A percentile compares a stretch with the other conserved stretches of the same genome.
These are phyloP conservation scores for Poecile montanus DNA, from an alignment of 2,797 vertebrate species.

Conservation along the genomic window DNA sequence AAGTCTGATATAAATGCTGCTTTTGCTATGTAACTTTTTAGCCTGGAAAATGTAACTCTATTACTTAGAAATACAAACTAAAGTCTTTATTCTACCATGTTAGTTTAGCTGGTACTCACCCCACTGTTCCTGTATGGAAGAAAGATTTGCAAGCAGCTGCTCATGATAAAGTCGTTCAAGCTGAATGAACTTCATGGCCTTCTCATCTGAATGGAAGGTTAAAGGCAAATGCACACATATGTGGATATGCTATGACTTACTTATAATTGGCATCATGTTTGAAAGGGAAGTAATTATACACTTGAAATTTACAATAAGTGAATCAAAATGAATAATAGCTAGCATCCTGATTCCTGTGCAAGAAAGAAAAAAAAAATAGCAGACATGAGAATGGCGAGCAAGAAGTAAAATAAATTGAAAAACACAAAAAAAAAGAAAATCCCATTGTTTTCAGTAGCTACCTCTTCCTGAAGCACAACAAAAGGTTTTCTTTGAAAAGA, in stretches of 20 bases:
- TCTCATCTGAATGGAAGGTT: conserved; percentile 82
- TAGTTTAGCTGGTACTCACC: conserved; percentile 77
- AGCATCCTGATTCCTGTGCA: not conserved
- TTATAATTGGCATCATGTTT: not conserved
- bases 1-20: not conserved
- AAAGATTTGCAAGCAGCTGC: conserved; percentile 90
- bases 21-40: conserved; percentile 1
- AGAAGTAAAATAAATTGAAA: not conserved
- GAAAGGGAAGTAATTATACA: not conserved
- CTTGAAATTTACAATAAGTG: not conserved
- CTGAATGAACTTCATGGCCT: conserved; percentile 90
- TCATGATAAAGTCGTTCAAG: conserved; percentile 93
- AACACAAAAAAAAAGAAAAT: not conserved
- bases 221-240: conserved; percentile 65
- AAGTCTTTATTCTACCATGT: not conserved
- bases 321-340: not conserved
- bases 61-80: conserved; percentile 12
- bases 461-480: not conserved
- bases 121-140: conserved; percentile 90
- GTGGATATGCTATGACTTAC: not conserved
- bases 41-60: not conserved
- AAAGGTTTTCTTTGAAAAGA: not conserved
- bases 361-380: not conserved
- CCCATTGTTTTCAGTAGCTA: not conserved
- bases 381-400: not conserved